phyloP scores from a whole-genome alignment of 2,888 invertebrate genomes.

The Tyria jacobaeae region DNA sequence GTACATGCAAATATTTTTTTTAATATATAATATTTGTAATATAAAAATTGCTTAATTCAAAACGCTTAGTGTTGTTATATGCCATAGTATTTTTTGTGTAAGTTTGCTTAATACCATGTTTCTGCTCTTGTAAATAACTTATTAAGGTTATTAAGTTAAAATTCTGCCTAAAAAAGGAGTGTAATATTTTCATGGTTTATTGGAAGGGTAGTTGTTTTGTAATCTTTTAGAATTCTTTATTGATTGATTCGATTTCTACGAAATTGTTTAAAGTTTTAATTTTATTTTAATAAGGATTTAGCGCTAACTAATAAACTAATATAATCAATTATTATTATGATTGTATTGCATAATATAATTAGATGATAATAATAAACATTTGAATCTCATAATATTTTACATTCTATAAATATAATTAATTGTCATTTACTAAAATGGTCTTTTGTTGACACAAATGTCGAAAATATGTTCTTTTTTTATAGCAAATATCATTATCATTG shows the following conservation, averaged over 20 bases:
- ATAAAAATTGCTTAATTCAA: neutral
- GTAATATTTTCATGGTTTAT: too few relatives aligned
- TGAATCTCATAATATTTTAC: neutral
- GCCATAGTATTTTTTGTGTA: neutral
- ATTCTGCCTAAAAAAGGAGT: too few relatives aligned
- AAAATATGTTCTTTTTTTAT: neutral
- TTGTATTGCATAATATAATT: neutral
- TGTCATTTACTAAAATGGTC: neutral
- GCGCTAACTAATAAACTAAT: neutral
- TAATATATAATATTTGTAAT: neutral
- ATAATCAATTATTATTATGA: neutral
- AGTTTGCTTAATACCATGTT: too few relatives aligned
- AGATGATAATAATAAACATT: neutral
- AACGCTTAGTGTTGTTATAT: neutral
- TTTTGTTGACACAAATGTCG: neutral
- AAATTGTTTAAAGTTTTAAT: neutral
- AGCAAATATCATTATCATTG: too few relatives aligned
- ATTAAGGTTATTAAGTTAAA: too few relatives aligned
- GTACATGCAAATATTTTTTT: neutral
- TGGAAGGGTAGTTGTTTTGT: too few relatives aligned
- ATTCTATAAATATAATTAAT: slow-evolving; percentile 1
- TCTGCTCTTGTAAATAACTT: too few relatives aligned
- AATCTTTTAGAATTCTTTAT: too few relatives aligned
- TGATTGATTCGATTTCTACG: too few relatives aligned
- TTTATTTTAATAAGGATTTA: neutral